Base-by-base conservation (phyloP, 2,113 vertebrate genomes). In the Chrysochloris asiatica region DNA sequence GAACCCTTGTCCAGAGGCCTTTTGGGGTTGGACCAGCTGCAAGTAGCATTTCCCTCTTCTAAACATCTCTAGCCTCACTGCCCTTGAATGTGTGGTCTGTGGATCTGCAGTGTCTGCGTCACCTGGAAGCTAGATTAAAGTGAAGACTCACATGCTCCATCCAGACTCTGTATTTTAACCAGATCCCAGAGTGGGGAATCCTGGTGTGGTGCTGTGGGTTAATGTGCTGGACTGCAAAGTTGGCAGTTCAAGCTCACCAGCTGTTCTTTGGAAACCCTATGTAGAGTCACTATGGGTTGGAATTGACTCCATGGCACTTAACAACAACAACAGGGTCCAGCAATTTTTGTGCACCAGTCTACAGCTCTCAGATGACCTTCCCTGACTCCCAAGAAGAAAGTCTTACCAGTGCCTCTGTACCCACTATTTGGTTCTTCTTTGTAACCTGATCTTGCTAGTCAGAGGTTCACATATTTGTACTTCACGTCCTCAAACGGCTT, bases 141-240 rank as follows among this genome's bases (percentile, higher is more conserved):
- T 0, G 0, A 43, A 67, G 9, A 22, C 6, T 4, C 38, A n/a
- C 0, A 0, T 24, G 47, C 48, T 24, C 41, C 9, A 8, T 43
- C 6, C 4, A 0, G 1, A 33, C 45, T 17, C 71, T 3, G 2
- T n/a, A n/a, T n/a, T n/a, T n/a, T n/a, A 65, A 14, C 19, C 21
- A 1, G 33, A 71, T 56, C 4, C 77, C 48, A n/a, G n/a, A n/a
- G n/a, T n/a, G n/a, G n/a, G n/a, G n/a, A n/a, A n/a, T n/a, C n/a
- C n/a, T n/a, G n/a, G n/a, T n/a, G n/a, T n/a, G n/a, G n/a, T n/a
- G n/a, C n/a, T n/a, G n/a, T n/a, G n/a, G n/a, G n/a, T n/a, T n/a
- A n/a, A n/a, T n/a, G n/a, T n/a, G n/a, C n/a, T n/a, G n/a, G n/a
- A n/a, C n/a, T n/a, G n/a, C n/a, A n/a, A n/a, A n/a, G n/a, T n/a